Percentiles rank a stretch among this genome's conserved stretches.
Evolutionary conservation across 2,113 vertebrate genomes (phyloP).

Genomic region (Sebastes schlegelii): DNA sequence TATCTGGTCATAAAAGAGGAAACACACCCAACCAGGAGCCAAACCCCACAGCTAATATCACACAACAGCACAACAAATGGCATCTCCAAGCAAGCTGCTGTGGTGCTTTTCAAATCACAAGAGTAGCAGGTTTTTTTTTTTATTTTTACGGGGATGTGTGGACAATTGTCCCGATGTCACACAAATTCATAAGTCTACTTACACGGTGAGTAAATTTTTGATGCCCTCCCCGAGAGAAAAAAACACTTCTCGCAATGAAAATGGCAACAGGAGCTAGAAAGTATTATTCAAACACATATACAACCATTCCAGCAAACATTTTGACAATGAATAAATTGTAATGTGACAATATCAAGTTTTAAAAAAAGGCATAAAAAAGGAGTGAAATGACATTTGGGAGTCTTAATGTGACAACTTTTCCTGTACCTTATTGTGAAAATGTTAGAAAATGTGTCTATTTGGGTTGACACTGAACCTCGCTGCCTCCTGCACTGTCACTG

Average conservation of each 20-base stretch:
- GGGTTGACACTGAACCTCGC: constrained; percentile 8
- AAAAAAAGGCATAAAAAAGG: background rate
- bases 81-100: constrained; percentile 2
- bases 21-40: constrained; percentile 28
- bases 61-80: constrained; percentile 43
- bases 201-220: constrained; percentile 7
- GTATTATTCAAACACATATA: background rate
- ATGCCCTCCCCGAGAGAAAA: background rate
- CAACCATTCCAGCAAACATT: background rate
- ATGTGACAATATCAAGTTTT: background rate
- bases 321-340: background rate
- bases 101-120: constrained; percentile 10
- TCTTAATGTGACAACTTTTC: background rate
- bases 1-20: constrained; percentile 35
- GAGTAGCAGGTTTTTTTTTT: background rate
- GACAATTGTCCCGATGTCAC: constrained; percentile 8
- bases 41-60: constrained; percentile 37
- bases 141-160: background rate
- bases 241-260: background rate
- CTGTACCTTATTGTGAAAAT: background rate
- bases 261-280: background rate
- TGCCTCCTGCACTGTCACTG: background rate
- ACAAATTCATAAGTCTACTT: constrained; percentile 4
- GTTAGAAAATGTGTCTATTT: background rate
- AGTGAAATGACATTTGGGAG: background rate